phyloP scores from a whole-genome alignment of 2,888 invertebrate species.

The Flexamia atlantica region DNA sequence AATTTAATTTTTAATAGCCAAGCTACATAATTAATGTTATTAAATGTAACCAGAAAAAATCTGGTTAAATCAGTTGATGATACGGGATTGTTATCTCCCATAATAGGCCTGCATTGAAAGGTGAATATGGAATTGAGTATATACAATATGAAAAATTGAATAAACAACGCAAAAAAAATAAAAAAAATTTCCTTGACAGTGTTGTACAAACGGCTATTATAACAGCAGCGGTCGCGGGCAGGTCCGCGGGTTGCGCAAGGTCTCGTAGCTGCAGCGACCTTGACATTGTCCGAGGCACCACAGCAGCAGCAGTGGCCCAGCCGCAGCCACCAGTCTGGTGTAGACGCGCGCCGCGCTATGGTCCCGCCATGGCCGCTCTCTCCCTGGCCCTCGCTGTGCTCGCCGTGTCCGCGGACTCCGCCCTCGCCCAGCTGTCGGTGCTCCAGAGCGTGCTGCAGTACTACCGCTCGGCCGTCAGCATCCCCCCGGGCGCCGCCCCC shows the following conservation, averaged over 20 bases:
- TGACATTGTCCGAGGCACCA: constrained; percentile 17
- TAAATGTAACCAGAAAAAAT: too few species aligned
- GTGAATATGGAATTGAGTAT: too few species aligned
- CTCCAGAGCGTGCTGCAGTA: constrained; percentile 65
- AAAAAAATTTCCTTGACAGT: too few species aligned
- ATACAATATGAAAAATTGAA: too few species aligned
- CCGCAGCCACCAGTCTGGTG: not conserved
- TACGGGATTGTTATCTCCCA: too few species aligned
- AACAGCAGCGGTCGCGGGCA: too few species aligned
- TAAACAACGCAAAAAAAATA: too few species aligned
- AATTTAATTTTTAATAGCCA: too few species aligned
- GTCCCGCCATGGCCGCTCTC: constrained; percentile 48
- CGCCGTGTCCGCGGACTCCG: constrained; percentile 18
- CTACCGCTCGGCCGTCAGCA: constrained; percentile 65
- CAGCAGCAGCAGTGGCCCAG: not conserved
- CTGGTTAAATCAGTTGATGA: too few species aligned
- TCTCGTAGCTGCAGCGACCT: not conserved
- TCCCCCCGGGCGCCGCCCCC: constrained; percentile 67
- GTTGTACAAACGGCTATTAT: too few species aligned
- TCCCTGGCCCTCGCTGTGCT: constrained; percentile 38
- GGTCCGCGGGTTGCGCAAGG: not conserved
- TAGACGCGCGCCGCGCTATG: constrained; percentile 41
- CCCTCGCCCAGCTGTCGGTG: constrained; percentile 50
- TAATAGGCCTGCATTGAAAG: too few species aligned
- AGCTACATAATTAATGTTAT: too few species aligned